phyloP scores from a whole-genome alignment of 2,888 invertebrate species.

The Patella depressa region DNA sequence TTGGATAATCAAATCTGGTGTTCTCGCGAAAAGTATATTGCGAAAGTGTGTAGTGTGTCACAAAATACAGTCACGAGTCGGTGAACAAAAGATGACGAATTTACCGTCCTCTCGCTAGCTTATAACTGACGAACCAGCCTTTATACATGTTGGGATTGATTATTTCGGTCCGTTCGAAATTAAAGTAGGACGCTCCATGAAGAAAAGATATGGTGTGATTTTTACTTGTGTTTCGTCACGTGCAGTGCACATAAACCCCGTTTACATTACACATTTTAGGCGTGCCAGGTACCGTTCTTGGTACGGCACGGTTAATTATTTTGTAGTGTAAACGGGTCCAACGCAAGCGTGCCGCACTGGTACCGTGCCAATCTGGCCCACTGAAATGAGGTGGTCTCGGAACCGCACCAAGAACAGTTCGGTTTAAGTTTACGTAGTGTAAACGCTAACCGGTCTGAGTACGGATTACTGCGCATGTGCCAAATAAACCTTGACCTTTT shows the following conservation, averaged over 20 bases:
- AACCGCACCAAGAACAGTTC: no score
- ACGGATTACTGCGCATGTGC: no score
- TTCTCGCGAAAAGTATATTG: neutral
- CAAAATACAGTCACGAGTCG: neutral
- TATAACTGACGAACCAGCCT: conserved; percentile 21
- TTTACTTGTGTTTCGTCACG: conserved; percentile 32
- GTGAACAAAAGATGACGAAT: conserved; percentile 19
- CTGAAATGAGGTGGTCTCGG: no score
- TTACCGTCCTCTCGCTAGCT: neutral
- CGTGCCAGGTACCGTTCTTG: no score
- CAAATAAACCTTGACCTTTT: no score
- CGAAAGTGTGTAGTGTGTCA: conserved; percentile 11
- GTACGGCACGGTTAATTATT: no score
- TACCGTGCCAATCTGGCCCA: no score
- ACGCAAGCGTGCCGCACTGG: no score
- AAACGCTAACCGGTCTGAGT: no score
- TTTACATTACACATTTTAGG: no score
- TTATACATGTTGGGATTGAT: conserved; percentile 25
- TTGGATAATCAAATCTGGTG: conserved; percentile 19
- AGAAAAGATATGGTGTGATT: conserved; percentile 35
- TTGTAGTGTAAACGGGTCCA: no score
- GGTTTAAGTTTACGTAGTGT: no score
- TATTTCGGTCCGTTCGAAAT: conserved; percentile 31
- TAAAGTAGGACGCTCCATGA: conserved; percentile 24
- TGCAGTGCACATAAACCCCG: conserved; percentile 24